Percentiles rank a stretch among this genome's conserved stretches.
These are phyloP conservation scores for Anagyrus pseudococci DNA, from an alignment of 2,888 invertebrate species.

Conservation along the genomic window DNA sequence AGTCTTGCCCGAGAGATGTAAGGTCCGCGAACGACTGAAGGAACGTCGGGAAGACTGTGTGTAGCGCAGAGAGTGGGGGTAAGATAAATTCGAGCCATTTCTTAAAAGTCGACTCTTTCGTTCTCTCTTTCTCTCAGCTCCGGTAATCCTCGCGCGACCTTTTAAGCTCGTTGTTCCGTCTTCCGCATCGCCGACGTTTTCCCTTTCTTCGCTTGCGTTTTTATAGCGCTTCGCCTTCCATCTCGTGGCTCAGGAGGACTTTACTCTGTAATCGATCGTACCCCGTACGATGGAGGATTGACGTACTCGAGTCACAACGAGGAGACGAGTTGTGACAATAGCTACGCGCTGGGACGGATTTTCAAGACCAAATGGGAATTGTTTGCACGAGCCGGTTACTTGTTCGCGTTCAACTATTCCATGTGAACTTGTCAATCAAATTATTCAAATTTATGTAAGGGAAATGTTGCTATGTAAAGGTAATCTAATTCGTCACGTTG, in stretches of 20 bases:
- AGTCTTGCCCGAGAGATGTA: no score
- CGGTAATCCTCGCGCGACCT: slow-evolving; percentile 12
- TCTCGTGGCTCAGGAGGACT: background rate
- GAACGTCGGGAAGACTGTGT: background rate
- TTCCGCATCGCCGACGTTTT: background rate
- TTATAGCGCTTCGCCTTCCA: background rate
- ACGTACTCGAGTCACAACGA: background rate
- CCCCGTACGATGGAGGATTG: background rate
- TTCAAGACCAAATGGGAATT: no score
- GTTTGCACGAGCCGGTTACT: no score
- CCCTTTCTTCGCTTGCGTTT: background rate
- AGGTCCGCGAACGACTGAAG: background rate
- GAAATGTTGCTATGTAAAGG: no score
- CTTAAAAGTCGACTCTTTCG: slow-evolving; percentile 13
- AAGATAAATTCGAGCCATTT: slow-evolving; percentile 15
- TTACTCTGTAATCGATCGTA: slow-evolving; percentile 10
- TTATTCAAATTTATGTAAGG: no score
- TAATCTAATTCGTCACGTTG: no score
- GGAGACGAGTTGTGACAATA: no score
- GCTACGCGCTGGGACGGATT: no score
- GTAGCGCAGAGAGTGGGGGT: background rate
- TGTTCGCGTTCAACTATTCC: no score
- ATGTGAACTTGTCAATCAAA: no score
- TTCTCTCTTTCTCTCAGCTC: no score
- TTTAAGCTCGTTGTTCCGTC: no score